Base-by-base conservation (phyloP, 2,113 vertebrate genomes). In the Geococcyx californianus region DNA sequence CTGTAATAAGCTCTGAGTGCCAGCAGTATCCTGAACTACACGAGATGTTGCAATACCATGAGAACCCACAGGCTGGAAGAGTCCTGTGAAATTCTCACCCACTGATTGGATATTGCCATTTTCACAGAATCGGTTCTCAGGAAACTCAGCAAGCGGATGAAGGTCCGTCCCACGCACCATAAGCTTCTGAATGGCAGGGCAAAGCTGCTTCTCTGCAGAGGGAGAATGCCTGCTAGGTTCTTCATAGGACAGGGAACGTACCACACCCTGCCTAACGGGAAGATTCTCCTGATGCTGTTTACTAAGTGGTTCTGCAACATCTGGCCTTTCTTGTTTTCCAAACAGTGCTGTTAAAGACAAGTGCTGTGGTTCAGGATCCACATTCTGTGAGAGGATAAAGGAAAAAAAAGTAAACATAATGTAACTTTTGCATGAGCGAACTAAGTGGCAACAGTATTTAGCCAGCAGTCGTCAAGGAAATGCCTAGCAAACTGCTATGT, bases 111-210 rank as follows among this genome's bases (percentile, higher is more conserved):
- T 1, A 3, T 20, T 90, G 76, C 98, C 98, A 1, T 98, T 98
- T 74, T 98, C 97, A 84, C 97, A 98, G 20, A 98, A 96, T 10
- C 96, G 93, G 96, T 95, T 98, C 93, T 99, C 98, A 0, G 99
- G 98, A 36, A 98, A 97, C 96, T 99, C 98, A 0, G 98, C 97
- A 13, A 99, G 68, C 0, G 98, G 98, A 7, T 98, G 99, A 3
- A 99, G 98, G 26, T 98, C 98, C 1, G 95, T 52, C 8, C 98
- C 97, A 24, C 98, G 97, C 49, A 98, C 98, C 98, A 99, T 98
- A 10, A 99, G 98, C 96, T 99, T 99, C 94, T 99, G 98, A 90
- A 99, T 99, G 92, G 99, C 99, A 0, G 99, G 98, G 51, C 99
- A 99, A 25, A 98, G 97, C 78, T 97, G 98, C 31, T 97, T 98